Evolutionary conservation across 2,797 vertebrate genomes (phyloP).

Genomic region (Chelidonichthys spinosus): DNA sequence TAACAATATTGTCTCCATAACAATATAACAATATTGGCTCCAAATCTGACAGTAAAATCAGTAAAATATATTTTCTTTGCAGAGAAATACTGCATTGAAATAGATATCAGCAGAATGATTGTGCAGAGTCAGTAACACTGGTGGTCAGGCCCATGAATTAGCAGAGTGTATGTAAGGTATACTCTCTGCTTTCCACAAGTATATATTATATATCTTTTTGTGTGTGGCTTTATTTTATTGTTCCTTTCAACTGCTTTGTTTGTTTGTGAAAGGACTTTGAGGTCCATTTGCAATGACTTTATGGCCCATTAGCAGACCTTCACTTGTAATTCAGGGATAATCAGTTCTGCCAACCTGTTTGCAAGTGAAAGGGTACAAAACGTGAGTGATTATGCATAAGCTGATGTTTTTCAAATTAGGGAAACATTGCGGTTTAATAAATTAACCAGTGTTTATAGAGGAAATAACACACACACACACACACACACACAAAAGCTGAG

Average conservation of each 20-base stretch:
- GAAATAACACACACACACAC: not conserved
- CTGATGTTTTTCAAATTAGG: not conserved
- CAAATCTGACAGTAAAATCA: conserved; percentile 6
- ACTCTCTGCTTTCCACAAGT: not conserved
- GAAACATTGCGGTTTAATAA: not conserved
- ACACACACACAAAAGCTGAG: not conserved
- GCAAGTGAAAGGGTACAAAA: not conserved
- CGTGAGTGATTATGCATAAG: not conserved
- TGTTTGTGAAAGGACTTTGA: not conserved
- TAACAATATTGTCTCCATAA: too few species aligned
- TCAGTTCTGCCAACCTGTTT: not conserved
- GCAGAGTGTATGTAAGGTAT: not conserved
- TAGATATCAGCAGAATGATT: conserved; percentile 26
- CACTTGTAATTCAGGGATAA: not conserved
- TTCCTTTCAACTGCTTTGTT: not conserved
- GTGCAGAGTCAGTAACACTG: conserved; percentile 25
- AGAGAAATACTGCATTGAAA: conserved; percentile 22
- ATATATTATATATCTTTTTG: not conserved
- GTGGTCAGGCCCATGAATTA: not conserved
- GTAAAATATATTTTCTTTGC: conserved; percentile 24
- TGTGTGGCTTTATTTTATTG: not conserved
- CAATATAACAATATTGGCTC: too few species aligned
- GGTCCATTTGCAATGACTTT: not conserved
- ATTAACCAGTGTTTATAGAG: not conserved
- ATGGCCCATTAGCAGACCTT: not conserved